A percentile compares a stretch with the other conserved stretches of the same genome.
These are phyloP conservation scores for Ctenopoma kingsleyae DNA, from an alignment of 2,797 vertebrate genomes.

Conservation along the genomic window DNA sequence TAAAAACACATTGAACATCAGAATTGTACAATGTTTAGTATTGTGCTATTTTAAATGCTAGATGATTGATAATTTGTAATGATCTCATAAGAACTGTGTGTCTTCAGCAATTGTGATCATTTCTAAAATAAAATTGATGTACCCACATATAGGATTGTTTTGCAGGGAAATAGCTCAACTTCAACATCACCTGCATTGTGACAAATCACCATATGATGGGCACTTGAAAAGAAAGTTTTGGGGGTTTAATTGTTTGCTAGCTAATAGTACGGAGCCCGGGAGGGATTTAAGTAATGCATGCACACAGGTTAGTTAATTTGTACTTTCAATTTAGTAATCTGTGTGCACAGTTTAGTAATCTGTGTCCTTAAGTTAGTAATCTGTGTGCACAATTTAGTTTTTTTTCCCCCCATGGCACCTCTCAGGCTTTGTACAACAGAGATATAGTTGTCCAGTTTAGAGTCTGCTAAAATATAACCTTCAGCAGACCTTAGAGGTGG, in stretches of 20 bases:
- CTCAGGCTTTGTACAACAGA: slow-evolving; percentile 1
- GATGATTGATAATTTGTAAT: slow-evolving; percentile 1
- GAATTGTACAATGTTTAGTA: neutral
- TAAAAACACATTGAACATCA: slow-evolving; percentile 3
- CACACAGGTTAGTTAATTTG: slow-evolving; percentile 11
- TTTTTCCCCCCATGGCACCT: no score
- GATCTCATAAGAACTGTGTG: neutral
- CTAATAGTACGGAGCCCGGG: slow-evolving; percentile 62
- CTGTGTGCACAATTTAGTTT: no score
- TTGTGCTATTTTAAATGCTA: neutral
- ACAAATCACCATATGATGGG: slow-evolving; percentile 56
- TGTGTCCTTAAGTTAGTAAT: slow-evolving; percentile 54
- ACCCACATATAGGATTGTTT: slow-evolving; percentile 18
- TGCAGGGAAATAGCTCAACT: slow-evolving; percentile 13
- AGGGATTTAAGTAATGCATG: no score
- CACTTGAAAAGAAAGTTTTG: slow-evolving; percentile 40
- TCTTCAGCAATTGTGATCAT: slow-evolving; percentile 1
- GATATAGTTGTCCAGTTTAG: slow-evolving; percentile 57
- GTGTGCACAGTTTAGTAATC: no score
- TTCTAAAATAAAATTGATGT: slow-evolving; percentile 8
- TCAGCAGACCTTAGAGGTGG: slow-evolving; percentile 71
- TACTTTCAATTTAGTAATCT: no score
- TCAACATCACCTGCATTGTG: slow-evolving; percentile 32
- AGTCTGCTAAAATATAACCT: slow-evolving; percentile 77
- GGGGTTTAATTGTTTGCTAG: slow-evolving; percentile 67